These are phyloP conservation scores for Grus americana DNA, from an alignment of 2,113 vertebrate species.

Conservation along the genomic window DNA sequence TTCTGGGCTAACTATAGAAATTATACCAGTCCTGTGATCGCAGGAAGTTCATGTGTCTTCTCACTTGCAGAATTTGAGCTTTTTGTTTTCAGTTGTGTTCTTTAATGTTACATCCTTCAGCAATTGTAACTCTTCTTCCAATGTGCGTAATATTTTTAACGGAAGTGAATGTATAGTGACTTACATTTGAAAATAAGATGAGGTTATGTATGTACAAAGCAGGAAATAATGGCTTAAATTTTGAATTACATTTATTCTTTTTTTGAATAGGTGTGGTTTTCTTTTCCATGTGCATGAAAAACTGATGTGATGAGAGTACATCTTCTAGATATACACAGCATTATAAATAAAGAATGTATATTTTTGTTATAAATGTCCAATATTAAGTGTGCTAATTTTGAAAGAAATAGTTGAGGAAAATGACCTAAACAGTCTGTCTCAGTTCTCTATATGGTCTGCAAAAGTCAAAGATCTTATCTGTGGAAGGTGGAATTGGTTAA, in stretches of 20 bases:
- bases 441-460: not conserved
- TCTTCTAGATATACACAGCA: not conserved
- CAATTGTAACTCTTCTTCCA: not conserved
- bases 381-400: not conserved
- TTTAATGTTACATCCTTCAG: not conserved
- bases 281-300: not conserved
- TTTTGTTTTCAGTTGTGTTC: not conserved
- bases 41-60: not conserved
- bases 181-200: not conserved
- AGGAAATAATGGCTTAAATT: not conserved
- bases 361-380: not conserved
- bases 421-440: rapidly evolving
- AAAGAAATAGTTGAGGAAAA: not conserved
- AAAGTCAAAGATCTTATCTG: not conserved
- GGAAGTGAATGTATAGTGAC: not conserved
- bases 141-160: not conserved
- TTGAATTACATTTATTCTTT: not conserved
- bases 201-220: not conserved
- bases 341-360: not conserved
- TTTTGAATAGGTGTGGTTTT: not conserved
- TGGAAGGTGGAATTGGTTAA: not conserved
- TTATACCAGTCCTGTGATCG: rapidly evolving
- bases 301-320: not conserved
- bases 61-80: not conserved
- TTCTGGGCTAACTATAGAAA: not conserved